Percentiles rank a stretch among this genome's conserved stretches.
Conservation (phyloP, 2,113 vertebrate genomes). For the Heliornis fulica region DNA sequence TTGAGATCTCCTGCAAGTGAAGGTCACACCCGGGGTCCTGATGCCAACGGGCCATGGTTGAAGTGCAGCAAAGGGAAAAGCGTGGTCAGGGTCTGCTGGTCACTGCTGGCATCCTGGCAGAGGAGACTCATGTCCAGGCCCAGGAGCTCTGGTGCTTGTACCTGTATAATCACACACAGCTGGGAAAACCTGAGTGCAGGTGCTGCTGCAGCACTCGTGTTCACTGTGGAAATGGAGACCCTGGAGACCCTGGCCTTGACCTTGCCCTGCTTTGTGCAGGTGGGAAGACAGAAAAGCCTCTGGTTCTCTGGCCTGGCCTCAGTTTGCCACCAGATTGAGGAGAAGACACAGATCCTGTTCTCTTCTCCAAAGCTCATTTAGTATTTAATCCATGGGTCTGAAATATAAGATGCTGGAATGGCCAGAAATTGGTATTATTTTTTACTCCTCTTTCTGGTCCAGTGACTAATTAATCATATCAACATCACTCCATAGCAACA, state of each 20-base stretch:
- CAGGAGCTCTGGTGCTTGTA: not conserved
- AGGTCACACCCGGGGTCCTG: not conserved
- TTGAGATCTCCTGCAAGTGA: not conserved
- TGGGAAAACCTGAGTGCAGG: fast-evolving
- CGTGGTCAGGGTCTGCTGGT: not conserved
- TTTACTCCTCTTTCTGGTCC: not conserved
- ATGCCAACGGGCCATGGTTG: not conserved
- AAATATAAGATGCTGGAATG: not conserved
- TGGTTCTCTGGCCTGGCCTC: not conserved
- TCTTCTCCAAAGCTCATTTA: not conserved
- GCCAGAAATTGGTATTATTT: not conserved
- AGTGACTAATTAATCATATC: slow-evolving; percentile 8
- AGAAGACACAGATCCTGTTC: not conserved
- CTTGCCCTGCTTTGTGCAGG: not conserved
- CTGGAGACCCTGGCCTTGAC: fast-evolving
- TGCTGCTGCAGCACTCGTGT: fast-evolving
- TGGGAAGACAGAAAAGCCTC: too few relatives aligned
- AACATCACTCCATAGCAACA: not conserved
- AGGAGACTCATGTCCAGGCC: not conserved
- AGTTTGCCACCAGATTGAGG: not conserved
- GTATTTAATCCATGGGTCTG: not conserved
- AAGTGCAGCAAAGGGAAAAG: too few relatives aligned
- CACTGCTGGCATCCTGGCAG: fast-evolving
- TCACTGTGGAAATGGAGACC: not conserved
- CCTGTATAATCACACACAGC: fast-evolving